A percentile compares a stretch with the other conserved stretches of the same genome.
These are phyloP conservation scores for Drosophila trapezifrons DNA, from an alignment of 1,140 invertebrate genomes.

Conservation along the genomic window DNA sequence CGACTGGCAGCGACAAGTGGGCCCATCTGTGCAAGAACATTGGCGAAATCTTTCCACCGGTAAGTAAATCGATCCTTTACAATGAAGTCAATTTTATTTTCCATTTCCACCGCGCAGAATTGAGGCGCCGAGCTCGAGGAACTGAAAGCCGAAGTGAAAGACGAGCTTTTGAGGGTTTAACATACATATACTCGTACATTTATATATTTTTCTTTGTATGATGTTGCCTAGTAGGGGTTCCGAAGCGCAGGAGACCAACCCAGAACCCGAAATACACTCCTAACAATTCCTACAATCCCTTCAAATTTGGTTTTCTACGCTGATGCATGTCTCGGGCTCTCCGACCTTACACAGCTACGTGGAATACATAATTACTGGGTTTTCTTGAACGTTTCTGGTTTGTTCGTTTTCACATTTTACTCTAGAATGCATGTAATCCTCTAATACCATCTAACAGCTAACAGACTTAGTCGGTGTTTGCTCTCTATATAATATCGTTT, in stretches of 20 bases:
- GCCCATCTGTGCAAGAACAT: conserved; percentile 38
- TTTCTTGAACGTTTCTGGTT: conserved; percentile 2
- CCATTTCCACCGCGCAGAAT: background rate
- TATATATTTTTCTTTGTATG: conserved; percentile 31
- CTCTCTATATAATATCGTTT: conserved; percentile 12
- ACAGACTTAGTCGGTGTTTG: conserved; percentile 74
- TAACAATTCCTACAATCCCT: conserved; percentile 52
- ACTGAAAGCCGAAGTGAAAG: background rate
- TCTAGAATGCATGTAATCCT: conserved; percentile 50
- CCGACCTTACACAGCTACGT: conserved; percentile 25
- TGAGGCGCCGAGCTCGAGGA: background rate
- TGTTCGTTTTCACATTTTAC: conserved; percentile 32
- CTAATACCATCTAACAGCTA: conserved; percentile 70
- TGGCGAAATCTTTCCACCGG: conserved; percentile 33
- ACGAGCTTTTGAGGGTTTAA: conserved; percentile 22
- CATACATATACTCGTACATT: conserved; percentile 42
- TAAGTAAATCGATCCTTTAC: too few relatives aligned
- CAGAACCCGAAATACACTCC: conserved; percentile 36
- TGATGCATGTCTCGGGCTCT: conserved; percentile 28
- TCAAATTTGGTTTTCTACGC: conserved; percentile 29
- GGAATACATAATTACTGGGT: conserved; percentile 20
- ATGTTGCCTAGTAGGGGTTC: conserved; percentile 16
- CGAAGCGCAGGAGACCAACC: conserved; percentile 20
- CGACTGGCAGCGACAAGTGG: conserved; percentile 4
- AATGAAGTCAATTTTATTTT: too few relatives aligned